These are phyloP conservation scores for Hyposmocoma kahamanoa DNA, from an alignment of 1,140 invertebrate species.

Conservation along the genomic window DNA sequence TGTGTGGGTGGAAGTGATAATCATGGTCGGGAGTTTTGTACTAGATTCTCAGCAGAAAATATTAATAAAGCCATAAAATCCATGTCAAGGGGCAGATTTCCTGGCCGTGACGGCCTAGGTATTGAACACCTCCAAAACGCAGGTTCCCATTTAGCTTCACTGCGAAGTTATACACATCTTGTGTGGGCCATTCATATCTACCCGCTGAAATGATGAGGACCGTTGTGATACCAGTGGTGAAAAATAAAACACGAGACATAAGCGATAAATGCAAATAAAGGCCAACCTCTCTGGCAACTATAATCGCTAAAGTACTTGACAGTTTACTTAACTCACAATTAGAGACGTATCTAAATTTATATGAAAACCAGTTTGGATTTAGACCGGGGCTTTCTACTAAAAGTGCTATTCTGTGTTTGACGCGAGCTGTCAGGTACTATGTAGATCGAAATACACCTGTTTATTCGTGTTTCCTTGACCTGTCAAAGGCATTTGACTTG, in stretches of 20 bases:
- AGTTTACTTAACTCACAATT: neutral
- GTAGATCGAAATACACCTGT: no score
- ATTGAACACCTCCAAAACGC: neutral
- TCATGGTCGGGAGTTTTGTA: neutral
- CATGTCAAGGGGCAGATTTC: no score
- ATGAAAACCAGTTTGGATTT: conserved; percentile 1
- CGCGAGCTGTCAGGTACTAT: no score
- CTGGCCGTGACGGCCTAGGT: neutral
- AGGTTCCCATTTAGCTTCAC: neutral
- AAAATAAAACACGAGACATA: conserved; percentile 1
- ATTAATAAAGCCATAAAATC: neutral
- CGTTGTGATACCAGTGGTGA: neutral
- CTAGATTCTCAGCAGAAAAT: neutral
- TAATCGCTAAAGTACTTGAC: conserved; percentile 1
- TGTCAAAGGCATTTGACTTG: no score
- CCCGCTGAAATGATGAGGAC: neutral
- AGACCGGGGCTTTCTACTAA: no score
- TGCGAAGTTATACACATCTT: no score
- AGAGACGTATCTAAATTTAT: neutral
- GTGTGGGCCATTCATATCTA: neutral
- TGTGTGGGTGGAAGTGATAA: neutral
- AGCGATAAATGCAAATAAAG: no score
- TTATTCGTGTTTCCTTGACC: no score
- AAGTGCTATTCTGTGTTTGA: no score
- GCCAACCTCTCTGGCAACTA: neutral